These are phyloP conservation scores for Ochropleura plecta DNA, from an alignment of 2,888 invertebrate genomes.

Conservation along the genomic window DNA sequence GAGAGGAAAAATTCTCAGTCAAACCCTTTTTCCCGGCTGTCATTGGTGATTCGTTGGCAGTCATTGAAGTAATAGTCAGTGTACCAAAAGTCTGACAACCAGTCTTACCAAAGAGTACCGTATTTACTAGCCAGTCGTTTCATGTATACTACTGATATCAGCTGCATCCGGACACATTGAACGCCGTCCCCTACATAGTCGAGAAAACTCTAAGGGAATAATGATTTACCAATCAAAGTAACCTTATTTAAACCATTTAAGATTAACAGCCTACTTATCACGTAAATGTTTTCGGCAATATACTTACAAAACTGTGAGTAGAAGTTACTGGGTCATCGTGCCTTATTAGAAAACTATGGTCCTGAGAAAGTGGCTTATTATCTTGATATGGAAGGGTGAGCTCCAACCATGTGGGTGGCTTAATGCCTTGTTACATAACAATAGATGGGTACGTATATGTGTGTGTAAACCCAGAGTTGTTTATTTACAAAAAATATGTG, in stretches of 20 bases:
- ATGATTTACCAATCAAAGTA: not conserved
- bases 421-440: conserved; percentile 70
- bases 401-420: conserved; percentile 61
- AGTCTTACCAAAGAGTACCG: too few relatives aligned
- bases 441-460: conserved; percentile 52
- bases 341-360: conserved; percentile 72
- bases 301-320: conserved; percentile 25
- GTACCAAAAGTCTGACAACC: too few relatives aligned
- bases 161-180: too few relatives aligned
- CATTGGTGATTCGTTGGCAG: too few relatives aligned
- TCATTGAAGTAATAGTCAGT: too few relatives aligned
- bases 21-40: too few relatives aligned
- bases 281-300: conserved; percentile 38
- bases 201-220: too few relatives aligned
- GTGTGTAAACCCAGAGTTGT: conserved; percentile 47
- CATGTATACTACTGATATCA: too few relatives aligned
- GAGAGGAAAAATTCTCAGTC: too few relatives aligned
- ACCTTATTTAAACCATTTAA: not conserved
- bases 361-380: conserved; percentile 80
- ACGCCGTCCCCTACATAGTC: too few relatives aligned
- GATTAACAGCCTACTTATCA: conserved; percentile 22
- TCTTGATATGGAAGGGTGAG: conserved; percentile 78
- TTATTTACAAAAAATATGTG: not conserved
- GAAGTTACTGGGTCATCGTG: conserved; percentile 58
- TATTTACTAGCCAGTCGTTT: too few relatives aligned